phyloP scores from a whole-genome alignment of 2,888 invertebrate species.

The Caenorhabditis sp. region DNA sequence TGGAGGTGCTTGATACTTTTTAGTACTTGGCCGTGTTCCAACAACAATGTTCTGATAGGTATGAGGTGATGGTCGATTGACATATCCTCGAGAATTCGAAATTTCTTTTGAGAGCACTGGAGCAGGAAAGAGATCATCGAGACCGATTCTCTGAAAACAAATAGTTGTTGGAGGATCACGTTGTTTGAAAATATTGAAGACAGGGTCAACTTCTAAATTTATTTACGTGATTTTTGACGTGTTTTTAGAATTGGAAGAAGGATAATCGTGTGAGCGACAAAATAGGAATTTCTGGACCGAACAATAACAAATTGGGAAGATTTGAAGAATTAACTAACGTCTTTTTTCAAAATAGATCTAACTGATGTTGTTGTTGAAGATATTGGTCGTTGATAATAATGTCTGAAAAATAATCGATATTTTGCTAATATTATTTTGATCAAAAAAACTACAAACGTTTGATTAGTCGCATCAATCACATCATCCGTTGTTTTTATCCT shows the following conservation, averaged over 20 bases:
- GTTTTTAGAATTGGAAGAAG: background rate
- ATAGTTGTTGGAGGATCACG: background rate
- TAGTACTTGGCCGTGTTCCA: conserved; percentile 13
- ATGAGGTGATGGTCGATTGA: conserved; percentile 31
- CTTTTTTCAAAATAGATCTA: background rate
- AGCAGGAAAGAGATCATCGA: conserved; percentile 20
- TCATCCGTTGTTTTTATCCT: conserved; percentile 22
- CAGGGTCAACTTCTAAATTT: too few species aligned
- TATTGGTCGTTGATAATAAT: conserved; percentile 22
- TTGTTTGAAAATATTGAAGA: background rate
- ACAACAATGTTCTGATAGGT: conserved; percentile 18
- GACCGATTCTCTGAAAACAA: conserved; percentile 22
- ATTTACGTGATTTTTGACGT: too few species aligned
- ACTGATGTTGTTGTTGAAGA: background rate
- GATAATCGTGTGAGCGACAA: background rate
- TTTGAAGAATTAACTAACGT: too few species aligned
- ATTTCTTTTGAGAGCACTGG: background rate
- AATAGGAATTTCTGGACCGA: too few species aligned
- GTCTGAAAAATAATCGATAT: conserved; percentile 20
- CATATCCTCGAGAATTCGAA: conserved; percentile 11
- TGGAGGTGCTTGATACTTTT: conserved; percentile 26
- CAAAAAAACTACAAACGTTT: background rate
- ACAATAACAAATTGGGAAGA: too few species aligned
- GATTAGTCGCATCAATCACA: conserved; percentile 18
- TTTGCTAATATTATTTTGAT: too few species aligned